These are phyloP conservation scores for Apamea anceps DNA, from an alignment of 2,888 invertebrate genomes.

Conservation along the genomic window DNA sequence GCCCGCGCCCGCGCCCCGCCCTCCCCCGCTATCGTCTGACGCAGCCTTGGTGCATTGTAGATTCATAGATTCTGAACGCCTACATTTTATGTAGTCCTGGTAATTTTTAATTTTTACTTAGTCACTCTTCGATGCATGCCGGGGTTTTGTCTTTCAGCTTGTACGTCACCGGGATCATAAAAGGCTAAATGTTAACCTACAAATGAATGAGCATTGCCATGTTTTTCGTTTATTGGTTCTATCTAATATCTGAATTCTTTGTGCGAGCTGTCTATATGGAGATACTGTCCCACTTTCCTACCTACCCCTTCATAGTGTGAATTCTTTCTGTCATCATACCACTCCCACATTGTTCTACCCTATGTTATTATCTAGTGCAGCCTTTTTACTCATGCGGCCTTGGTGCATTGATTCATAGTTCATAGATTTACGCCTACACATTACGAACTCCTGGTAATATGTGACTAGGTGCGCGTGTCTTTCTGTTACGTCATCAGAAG, in stretches of 20 bases:
- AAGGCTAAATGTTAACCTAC: conserved; percentile 12
- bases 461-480: conserved; percentile 10
- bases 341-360: neutral
- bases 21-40: conserved; percentile 59
- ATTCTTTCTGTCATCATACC: neutral
- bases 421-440: conserved; percentile 45
- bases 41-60: conserved; percentile 74
- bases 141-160: conserved; percentile 10
- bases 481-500: conserved; percentile 18
- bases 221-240: neutral
- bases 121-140: conserved; percentile 37
- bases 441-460: conserved; percentile 42
- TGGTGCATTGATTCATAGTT: conserved; percentile 59
- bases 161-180: conserved; percentile 10
- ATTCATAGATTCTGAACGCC: conserved; percentile 68
- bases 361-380: conserved; percentile 11
- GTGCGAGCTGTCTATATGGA: neutral
- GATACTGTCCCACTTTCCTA: neutral
- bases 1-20: conserved; percentile 52
- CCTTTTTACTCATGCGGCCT: conserved; percentile 48
- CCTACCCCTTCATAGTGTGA: neutral
- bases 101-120: conserved; percentile 56
- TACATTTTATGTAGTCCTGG: conserved; percentile 62
- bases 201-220: neutral
- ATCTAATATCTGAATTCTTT: neutral